Conservation (phyloP, 1,140 invertebrate species). For the Rhagoletis zephyria region DNA sequence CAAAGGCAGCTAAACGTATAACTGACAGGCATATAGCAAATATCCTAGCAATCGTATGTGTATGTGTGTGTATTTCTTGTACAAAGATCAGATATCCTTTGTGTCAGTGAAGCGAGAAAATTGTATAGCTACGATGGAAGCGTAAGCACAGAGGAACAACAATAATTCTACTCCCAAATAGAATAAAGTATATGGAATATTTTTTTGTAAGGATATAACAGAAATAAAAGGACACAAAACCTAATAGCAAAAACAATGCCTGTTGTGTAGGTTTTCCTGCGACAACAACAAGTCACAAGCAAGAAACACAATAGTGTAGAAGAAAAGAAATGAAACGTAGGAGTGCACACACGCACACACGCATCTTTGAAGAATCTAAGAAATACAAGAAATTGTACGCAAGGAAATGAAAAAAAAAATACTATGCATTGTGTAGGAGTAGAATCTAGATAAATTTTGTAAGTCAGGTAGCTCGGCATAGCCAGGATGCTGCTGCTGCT, state of each 20-base stretch:
- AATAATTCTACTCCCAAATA: not conserved
- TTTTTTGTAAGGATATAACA: conserved; percentile 1
- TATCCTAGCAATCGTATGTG: not conserved
- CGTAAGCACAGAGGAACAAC: conserved; percentile 26
- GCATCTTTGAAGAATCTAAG: not conserved
- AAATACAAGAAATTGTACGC: not conserved
- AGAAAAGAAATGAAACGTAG: conserved; percentile 6
- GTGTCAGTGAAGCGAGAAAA: conserved; percentile 23
- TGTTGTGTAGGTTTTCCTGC: not conserved
- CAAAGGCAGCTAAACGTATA: conserved; percentile 7
- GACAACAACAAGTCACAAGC: not conserved
- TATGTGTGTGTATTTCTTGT: not conserved
- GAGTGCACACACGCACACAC: not conserved
- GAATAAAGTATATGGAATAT: not conserved
- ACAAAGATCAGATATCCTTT: conserved; percentile 51
- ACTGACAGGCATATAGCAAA: not conserved
- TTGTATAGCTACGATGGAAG: not conserved
- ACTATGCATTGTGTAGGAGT: not conserved
- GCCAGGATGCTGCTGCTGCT: not conserved
- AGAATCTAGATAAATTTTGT: not conserved
- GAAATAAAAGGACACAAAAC: not conserved
- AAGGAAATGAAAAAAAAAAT: not conserved
- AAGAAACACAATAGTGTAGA: not conserved
- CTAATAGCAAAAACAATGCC: conserved; percentile 42
- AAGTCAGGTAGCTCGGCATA: conserved; percentile 9